These are phyloP conservation scores for Trigoniulus corallinus DNA, from an alignment of 1,140 invertebrate species.

Conservation along the genomic window DNA sequence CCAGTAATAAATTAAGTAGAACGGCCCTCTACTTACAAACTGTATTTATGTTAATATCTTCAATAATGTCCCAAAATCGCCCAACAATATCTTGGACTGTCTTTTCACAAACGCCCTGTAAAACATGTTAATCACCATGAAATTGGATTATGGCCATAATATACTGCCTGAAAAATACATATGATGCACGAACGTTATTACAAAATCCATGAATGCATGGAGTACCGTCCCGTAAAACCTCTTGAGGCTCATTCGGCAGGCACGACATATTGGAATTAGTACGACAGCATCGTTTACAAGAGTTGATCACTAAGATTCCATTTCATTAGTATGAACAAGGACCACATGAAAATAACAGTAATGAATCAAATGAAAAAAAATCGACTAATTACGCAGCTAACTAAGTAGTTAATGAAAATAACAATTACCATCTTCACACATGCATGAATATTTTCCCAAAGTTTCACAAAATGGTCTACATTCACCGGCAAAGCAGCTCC, in stretches of 20 bases:
- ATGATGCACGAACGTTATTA: constrained; percentile 48
- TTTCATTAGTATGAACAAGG: not conserved
- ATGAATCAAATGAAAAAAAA: constrained; percentile 13
- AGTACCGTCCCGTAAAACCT: constrained; percentile 78
- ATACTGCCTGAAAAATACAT: too few species aligned
- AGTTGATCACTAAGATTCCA: constrained; percentile 46
- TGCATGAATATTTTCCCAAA: constrained; percentile 75
- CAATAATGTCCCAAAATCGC: constrained; percentile 90
- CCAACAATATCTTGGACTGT: constrained; percentile 89
- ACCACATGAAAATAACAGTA: too few species aligned
- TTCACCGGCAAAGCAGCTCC: constrained; percentile 64
- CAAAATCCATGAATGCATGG: constrained; percentile 93
- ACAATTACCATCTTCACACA: constrained; percentile 74
- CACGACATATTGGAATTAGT: constrained; percentile 80
- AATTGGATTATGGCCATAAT: too few species aligned
- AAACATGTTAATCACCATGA: constrained; percentile 12
- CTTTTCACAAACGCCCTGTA: constrained; percentile 77
- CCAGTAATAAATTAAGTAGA: not conserved
- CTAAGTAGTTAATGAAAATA: not conserved
- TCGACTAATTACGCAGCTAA: not conserved
- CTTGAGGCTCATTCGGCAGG: constrained; percentile 66
- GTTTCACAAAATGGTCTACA: constrained; percentile 88
- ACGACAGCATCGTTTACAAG: constrained; percentile 77
- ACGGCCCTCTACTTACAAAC: constrained; percentile 31
- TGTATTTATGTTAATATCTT: constrained; percentile 88